Evolutionary conservation across 1,140 invertebrate genomes (phyloP), one percentile per base, ranked within the genome.

Genomic region (Subanguina moxae): DNA sequence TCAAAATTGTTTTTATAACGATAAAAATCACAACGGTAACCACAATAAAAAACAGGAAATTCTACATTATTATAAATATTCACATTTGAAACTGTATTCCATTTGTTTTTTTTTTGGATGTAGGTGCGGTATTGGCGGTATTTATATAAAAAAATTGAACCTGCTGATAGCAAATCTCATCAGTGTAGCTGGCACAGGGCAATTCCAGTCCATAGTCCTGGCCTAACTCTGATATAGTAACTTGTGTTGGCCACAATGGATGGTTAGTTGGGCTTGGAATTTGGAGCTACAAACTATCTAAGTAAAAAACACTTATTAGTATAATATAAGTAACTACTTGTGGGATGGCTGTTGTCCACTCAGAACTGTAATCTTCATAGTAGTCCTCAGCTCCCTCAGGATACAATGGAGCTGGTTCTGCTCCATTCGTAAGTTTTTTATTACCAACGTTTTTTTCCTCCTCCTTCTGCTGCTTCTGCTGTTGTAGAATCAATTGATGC

Each of bases 81-180:
- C n/a, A n/a, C n/a, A n/a, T n/a, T n/a, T n/a, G n/a, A n/a, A n/a
- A n/a, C n/a, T n/a, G n/a, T n/a, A n/a, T n/a, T n/a, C n/a, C n/a
- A n/a, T n/a, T n/a, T n/a, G n/a, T n/a, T n/a, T 27, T 19, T 61
- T n/a, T 19, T 64, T n/a, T n/a, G 15, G 32, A 63, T 23, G 19
- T n/a, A n/a, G n/a, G n/a, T n/a, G 15, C 15, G 27, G 15, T 46
- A 30, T 30, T 21, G 15, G 52, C n/a, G n/a, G n/a, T n/a, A n/a
- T 5, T 3, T 38, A 5, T 38, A 38, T 11, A 66, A 21, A 19
- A 43, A 38, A 67, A n/a, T 27, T 68, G 27, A 28, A 78, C 77
- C 65, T 82, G 80, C 52, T 83, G 70, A 63, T 65, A 83, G 58
- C 80, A 82, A 58, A 82, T 82, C 30, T 82, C 80, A 65, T 82